These are phyloP conservation scores for Gadopsis bispinosus DNA, from an alignment of 2,797 vertebrate species.

Conservation along the genomic window DNA sequence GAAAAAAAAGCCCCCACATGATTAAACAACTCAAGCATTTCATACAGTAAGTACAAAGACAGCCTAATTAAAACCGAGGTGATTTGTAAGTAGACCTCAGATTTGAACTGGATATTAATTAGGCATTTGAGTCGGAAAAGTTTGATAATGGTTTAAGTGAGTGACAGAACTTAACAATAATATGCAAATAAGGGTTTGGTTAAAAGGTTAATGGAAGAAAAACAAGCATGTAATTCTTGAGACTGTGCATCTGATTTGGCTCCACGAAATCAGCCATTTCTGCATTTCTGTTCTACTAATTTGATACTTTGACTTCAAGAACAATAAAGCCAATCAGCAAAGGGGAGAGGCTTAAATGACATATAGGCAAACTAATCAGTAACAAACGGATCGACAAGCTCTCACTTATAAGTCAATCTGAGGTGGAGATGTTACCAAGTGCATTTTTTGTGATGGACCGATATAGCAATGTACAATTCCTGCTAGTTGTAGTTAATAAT, in stretches of 20 bases:
- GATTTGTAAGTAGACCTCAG: not conserved
- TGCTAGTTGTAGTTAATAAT: conserved; percentile 1
- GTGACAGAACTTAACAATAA: not conserved
- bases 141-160: conserved; percentile 7
- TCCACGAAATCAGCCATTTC: conserved; percentile 16
- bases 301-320: conserved; percentile 42
- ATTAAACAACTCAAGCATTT: conserved; percentile 10
- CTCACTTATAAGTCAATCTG: not conserved
- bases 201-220: conserved; percentile 36
- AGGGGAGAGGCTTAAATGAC: conserved; percentile 55
- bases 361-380: conserved; percentile 36
- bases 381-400: conserved; percentile 2
- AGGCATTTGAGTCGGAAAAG: not conserved
- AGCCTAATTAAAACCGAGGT: not conserved
- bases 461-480: not conserved
- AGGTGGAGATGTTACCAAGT: not conserved
- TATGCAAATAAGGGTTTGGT: conserved; percentile 2
- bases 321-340: conserved; percentile 56
- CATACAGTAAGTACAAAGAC: not conserved
- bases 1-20: not conserved
- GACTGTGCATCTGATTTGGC: conserved; percentile 1
- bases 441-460: not conserved
- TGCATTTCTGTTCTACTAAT: conserved; percentile 27
- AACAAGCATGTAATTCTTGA: conserved; percentile 10
- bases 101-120: conserved; percentile 9